These are phyloP conservation scores for Popillia japonica DNA, from an alignment of 1,140 invertebrate species.

Conservation along the genomic window DNA sequence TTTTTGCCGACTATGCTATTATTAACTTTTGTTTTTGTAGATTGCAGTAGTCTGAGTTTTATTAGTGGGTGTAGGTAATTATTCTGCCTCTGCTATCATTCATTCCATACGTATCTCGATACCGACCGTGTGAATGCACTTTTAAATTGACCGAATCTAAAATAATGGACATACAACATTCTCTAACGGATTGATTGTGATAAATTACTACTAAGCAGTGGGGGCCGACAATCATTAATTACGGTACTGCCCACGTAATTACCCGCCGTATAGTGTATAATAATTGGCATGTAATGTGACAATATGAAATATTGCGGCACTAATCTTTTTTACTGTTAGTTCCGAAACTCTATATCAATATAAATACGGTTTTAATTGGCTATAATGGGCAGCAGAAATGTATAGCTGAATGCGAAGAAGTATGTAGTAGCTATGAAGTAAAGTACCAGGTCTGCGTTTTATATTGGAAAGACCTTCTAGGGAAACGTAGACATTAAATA, in stretches of 20 bases:
- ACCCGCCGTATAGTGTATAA: constrained; percentile 17
- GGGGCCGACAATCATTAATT: constrained; percentile 21
- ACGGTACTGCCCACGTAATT: constrained; percentile 27
- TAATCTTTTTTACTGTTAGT: constrained; percentile 28
- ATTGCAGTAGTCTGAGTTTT: no score
- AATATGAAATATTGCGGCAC: constrained; percentile 32
- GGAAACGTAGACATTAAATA: neutral
- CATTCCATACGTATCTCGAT: neutral
- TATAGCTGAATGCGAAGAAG: neutral
- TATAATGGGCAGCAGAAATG: neutral
- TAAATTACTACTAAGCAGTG: constrained; percentile 25
- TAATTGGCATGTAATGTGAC: constrained; percentile 33
- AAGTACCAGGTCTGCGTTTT: no score
- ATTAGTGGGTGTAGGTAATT: neutral
- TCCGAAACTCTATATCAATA: constrained; percentile 28
- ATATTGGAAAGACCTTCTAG: no score
- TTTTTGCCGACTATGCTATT: no score
- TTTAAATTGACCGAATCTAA: constrained; percentile 23
- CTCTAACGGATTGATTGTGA: constrained; percentile 26
- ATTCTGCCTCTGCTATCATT: neutral
- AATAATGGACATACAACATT: constrained; percentile 17
- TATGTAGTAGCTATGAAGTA: no score
- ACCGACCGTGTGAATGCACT: constrained; percentile 1
- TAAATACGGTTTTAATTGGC: constrained; percentile 29
- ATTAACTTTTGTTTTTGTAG: no score